Evolutionary conservation across 1,140 invertebrate genomes (phyloP), one percentile per base, ranked within the genome.

Genomic region (Eueides isabella): DNA sequence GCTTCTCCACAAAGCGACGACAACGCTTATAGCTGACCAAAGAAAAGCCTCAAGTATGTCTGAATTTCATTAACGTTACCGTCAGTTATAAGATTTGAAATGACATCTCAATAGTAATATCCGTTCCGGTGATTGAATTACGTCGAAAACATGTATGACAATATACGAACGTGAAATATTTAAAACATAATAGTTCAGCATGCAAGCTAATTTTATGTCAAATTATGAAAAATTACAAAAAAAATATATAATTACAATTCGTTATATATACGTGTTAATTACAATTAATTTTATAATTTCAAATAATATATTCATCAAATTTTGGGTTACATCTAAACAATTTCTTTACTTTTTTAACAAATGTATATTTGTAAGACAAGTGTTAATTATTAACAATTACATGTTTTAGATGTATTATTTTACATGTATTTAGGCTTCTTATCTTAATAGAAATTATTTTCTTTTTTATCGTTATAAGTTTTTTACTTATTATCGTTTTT

Each of bases 31-130:
- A 12, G 62, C 69, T 23, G 83, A 83, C 38, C 80, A 67, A 68
- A 81, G 72, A 71, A 89, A 87, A 79, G 77, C 77, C 31, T 87
- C 82, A 88, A 83, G 89, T 91, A 89, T 35, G 88, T 90, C 68
- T 68, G 12, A 71, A 67, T 78, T 81, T 75, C 62, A 61, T 76
- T 80, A 81, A 72, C 62, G 65, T 79, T 80, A 67, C 63, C 78
- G 35, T 72, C 41, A 70, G n/a, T 28, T 76, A 41, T 77, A 74
- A 72, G 61, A 44, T 29, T 31, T 77, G 23, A 11, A 80, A 70
- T 81, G 83, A 84, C 78, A 82, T 84, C 78, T 89, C 72, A 85
- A 87, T 84, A 83, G 61, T 69, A 78, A 41, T 72, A 84, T 88
- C 78, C 78, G 85, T 85, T 86, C 70, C 83, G 83, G 78, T 82